Conservation (phyloP, 2,113 vertebrate genomes). For the Tenrec ecaudatus region DNA sequence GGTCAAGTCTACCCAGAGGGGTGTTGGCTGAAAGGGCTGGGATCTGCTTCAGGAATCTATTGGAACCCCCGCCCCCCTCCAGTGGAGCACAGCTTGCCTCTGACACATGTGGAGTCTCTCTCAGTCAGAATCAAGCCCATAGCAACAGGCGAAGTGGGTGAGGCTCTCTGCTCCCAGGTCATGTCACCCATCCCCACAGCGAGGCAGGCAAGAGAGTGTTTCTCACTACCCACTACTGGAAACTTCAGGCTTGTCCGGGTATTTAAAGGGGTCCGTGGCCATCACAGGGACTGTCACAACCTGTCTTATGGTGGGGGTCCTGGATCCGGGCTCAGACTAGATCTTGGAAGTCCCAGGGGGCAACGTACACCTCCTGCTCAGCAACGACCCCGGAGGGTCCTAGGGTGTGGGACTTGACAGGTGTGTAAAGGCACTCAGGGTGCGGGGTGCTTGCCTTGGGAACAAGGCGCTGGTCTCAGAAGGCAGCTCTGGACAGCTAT, state of each 20-base stretch:
- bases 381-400: background rate
- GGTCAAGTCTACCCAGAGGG: background rate
- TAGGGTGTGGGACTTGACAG: slow-evolving; percentile 61
- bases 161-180: background rate
- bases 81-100: background rate
- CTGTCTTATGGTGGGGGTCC: background rate
- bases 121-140: background rate
- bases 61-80: background rate
- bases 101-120: background rate
- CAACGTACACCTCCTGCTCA: slow-evolving; percentile 48
- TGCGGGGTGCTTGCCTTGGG: slow-evolving; percentile 39
- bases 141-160: background rate
- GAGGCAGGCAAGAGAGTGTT: background rate
- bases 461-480: slow-evolving; percentile 17
- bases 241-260: slow-evolving; percentile 3
- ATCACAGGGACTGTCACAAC: slow-evolving; percentile 39
- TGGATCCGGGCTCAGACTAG: background rate
- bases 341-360: background rate
- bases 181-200: too few relatives aligned
- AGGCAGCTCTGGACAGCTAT: slow-evolving; percentile 58
- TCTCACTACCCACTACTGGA: slow-evolving; percentile 70
- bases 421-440: background rate
- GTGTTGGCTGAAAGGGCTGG: background rate
- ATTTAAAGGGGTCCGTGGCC: slow-evolving; percentile 56
- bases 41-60: background rate